Conservation (phyloP, 2,888 invertebrate species). For the Heliconius hortense region DNA sequence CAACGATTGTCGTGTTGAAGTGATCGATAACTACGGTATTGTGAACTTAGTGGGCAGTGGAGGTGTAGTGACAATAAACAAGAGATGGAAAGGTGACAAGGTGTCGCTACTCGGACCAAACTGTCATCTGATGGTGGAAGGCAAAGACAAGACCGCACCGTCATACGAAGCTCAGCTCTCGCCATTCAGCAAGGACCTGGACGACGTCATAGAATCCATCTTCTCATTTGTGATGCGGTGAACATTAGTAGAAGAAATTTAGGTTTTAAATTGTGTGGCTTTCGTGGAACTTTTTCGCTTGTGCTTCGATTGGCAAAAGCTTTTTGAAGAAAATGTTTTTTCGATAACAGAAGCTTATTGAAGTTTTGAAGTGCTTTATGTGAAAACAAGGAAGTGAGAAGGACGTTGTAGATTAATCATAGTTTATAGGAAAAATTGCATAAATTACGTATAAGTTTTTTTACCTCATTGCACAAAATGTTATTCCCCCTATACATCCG, state of each 20-base stretch:
- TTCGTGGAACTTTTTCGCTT: slow-evolving; percentile 4
- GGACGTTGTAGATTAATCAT: not conserved
- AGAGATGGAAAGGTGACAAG: slow-evolving; percentile 65
- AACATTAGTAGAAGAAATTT: slow-evolving; percentile 34
- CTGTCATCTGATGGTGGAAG: slow-evolving; percentile 66
- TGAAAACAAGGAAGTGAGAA: slow-evolving; percentile 17
- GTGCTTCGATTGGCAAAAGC: slow-evolving; percentile 11
- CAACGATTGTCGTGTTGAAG: slow-evolving; percentile 71
- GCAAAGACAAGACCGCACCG: slow-evolving; percentile 62
- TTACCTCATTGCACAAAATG: slow-evolving; percentile 19
- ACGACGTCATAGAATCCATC: slow-evolving; percentile 75
- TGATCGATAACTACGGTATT: slow-evolving; percentile 64
- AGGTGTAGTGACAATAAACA: slow-evolving; percentile 62
- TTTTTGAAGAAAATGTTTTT: not conserved
- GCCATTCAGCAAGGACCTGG: slow-evolving; percentile 74
- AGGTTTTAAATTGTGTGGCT: slow-evolving; percentile 29
- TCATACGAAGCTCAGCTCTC: slow-evolving; percentile 71
- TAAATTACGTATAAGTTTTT: not conserved
- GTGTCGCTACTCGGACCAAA: slow-evolving; percentile 65
- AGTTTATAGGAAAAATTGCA: not conserved
- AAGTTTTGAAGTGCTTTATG: slow-evolving; percentile 6
- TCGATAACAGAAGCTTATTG: not conserved
- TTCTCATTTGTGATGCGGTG: slow-evolving; percentile 78
- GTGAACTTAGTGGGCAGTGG: slow-evolving; percentile 71
- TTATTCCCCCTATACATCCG: slow-evolving; percentile 30